Conservation (phyloP, 2,888 invertebrate genomes). For the Cremastinae sp. region DNA sequence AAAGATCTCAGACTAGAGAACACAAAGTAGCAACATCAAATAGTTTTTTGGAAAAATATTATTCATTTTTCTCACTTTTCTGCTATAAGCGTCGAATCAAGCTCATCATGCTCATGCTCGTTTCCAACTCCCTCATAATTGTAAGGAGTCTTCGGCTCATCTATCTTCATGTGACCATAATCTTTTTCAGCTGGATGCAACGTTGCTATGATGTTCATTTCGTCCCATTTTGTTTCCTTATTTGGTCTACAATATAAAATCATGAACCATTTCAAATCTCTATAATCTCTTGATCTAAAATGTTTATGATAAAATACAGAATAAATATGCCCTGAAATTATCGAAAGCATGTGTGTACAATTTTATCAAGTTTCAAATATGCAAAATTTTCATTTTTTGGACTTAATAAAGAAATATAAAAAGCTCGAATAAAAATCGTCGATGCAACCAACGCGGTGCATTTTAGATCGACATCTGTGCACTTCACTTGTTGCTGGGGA, state of each 20-base stretch:
- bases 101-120: conserved; percentile 84
- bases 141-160: conserved; percentile 98
- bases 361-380: too few species aligned
- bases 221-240: conserved; percentile 94
- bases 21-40: not conserved
- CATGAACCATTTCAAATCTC: too few species aligned
- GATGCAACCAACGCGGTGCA: not conserved
- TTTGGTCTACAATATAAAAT: conserved; percentile 68
- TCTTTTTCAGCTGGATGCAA: conserved; percentile 99
- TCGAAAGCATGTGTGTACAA: too few species aligned
- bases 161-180: conserved; percentile 99
- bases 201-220: conserved; percentile 99
- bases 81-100: conserved; percentile 87
- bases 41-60: not conserved
- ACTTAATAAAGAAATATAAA: not conserved
- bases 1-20: too few species aligned
- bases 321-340: too few species aligned
- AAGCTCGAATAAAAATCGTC: not conserved
- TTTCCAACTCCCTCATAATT: conserved; percentile 83
- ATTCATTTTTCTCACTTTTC: conserved; percentile 83
- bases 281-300: too few species aligned
- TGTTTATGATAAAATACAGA: too few species aligned
- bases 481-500: conserved; percentile 20
- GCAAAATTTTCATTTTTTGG: not conserved
- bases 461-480: not conserved